Evolutionary conservation across 2,888 invertebrate species (phyloP), one percentile per base, ranked within the genome.

Genomic region (Rapana venosa): DNA sequence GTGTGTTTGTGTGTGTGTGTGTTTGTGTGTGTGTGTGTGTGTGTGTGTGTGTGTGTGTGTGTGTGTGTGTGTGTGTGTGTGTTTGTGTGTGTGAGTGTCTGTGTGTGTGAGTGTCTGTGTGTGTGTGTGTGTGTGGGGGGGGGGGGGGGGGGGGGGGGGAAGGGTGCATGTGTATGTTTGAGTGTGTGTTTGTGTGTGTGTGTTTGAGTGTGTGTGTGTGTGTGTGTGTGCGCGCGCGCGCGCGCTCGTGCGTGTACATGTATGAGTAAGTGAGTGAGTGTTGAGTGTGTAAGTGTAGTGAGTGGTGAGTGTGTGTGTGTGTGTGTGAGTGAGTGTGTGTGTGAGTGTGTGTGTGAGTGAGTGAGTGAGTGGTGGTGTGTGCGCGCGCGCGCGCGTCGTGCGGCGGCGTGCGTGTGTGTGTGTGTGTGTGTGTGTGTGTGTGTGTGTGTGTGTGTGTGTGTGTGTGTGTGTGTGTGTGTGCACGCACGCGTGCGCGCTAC

Each of bases 401-500:
- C 17, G 61, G 11, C 13, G 11, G 61, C 17, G 66, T 66, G 66
- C 26, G 13, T 66, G 66, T 6, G 5, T 35, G 79, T 35, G 79
- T 35, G 79, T 79, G 79, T 35, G 79, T n/a, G 79, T 79, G 79
- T 15, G 79, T 79, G n/a, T 79, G 79, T 30, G 35, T 35, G 35
- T 15, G 32, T 35, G 79, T 22, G 4, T 35, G 79, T 15, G 17
- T 13, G 79, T 13, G 79, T 32, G 79, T 32, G 79, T 79, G 30
- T 26, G 77, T 32, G 77, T 79, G 32, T 79, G 22, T 35, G 32
- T 79, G 36, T 79, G 20, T 36, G 77, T 79, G 32, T 79, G 79
- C 32, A 17, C 5, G 77, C 32, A 15, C 32, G 77, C 6, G 30
- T 35, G 77, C 6, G 30, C 32, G 77, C 32, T 17, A 61, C 11